These are phyloP conservation scores for Python bivittatus DNA, from an alignment of 2,113 vertebrate genomes.

Conservation along the genomic window DNA sequence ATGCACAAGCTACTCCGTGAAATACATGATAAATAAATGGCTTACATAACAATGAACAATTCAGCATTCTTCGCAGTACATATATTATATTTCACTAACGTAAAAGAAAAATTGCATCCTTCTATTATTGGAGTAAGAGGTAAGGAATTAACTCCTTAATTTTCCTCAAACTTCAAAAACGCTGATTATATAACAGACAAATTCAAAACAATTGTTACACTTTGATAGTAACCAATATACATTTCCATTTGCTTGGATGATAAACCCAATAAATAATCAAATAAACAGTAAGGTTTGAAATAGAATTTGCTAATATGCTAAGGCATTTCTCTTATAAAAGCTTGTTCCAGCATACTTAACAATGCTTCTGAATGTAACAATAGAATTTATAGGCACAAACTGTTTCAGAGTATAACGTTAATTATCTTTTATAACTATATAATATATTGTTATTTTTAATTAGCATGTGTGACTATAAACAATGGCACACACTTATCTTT, in stretches of 20 bases:
- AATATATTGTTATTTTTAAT: conserved; percentile 10
- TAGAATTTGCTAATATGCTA: conserved; percentile 15
- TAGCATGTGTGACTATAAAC: conserved; percentile 12
- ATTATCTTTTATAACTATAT: not conserved
- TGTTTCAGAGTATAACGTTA: not conserved
- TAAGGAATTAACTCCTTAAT: conserved; percentile 10
- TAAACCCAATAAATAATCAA: not conserved
- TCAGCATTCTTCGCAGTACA: not conserved
- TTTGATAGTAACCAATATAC: conserved; percentile 15
- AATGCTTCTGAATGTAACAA: not conserved
- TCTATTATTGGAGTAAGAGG: not conserved
- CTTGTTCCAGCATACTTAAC: not conserved
- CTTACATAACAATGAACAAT: not conserved
- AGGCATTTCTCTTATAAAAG: conserved; percentile 27
- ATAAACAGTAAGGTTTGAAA: conserved; percentile 27
- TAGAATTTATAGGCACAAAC: not conserved
- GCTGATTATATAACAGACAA: not conserved
- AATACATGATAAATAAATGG: not conserved
- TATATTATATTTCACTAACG: not conserved
- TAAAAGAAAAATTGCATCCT: not conserved
- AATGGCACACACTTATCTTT: not conserved
- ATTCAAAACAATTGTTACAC: not conserved
- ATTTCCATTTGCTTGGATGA: not conserved
- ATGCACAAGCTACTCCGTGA: not conserved
- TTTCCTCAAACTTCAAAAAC: not conserved